Conservation (phyloP, 1,140 invertebrate genomes). For the Cyclina sinensis region DNA sequence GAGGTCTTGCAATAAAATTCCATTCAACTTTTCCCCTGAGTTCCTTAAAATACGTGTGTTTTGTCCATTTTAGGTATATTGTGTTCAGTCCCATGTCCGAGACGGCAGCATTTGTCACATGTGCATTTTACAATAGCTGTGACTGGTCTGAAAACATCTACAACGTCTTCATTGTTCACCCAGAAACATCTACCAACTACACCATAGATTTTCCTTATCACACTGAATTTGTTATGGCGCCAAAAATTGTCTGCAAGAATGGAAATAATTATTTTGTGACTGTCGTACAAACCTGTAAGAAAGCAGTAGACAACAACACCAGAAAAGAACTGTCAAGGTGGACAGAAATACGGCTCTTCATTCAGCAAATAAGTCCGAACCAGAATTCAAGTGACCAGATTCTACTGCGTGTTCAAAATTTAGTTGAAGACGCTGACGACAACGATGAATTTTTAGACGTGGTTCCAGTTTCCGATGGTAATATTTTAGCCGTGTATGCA, state of each 20-base stretch:
- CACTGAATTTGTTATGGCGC: conserved; percentile 76
- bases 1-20: too few relatives aligned
- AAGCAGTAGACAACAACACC: conserved; percentile 46
- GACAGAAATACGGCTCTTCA: conserved; percentile 63
- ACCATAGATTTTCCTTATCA: conserved; percentile 71
- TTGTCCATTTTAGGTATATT: conserved; percentile 48
- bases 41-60: too few relatives aligned
- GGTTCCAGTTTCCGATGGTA: conserved; percentile 57
- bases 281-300: conserved; percentile 72
- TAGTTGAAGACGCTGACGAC: conserved; percentile 68
- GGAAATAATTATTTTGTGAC: conserved; percentile 65
- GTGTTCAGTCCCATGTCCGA: conserved; percentile 73
- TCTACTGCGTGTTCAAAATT: conserved; percentile 69
- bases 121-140: conserved; percentile 68
- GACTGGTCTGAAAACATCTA: conserved; percentile 80
- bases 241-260: conserved; percentile 54
- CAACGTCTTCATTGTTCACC: conserved; percentile 69
- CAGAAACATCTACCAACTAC: conserved; percentile 59
- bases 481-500: conserved; percentile 77
- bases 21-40: too few relatives aligned
- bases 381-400: conserved; percentile 50
- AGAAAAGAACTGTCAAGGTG: conserved; percentile 62
- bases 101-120: conserved; percentile 71
- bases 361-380: conserved; percentile 42
- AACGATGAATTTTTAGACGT: conserved; percentile 76